Percentiles rank a stretch among this genome's conserved stretches.
These are phyloP conservation scores for Dufourea novaeangliae DNA, from an alignment of 1,140 invertebrate genomes.

Conservation along the genomic window DNA sequence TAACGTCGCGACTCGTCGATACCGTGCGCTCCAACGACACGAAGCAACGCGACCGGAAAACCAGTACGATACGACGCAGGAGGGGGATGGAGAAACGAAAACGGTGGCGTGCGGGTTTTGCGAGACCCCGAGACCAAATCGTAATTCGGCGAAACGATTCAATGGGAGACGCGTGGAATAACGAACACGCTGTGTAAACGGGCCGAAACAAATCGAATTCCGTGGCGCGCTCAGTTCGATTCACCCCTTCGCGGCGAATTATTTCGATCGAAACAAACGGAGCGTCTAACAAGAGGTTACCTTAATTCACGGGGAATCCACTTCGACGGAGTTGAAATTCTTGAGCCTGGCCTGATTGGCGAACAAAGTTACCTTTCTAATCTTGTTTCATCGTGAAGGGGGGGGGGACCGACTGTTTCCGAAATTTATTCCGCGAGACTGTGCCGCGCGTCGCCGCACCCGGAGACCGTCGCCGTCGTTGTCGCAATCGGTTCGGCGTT, in stretches of 20 bases:
- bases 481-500: constrained; percentile 76
- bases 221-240: constrained; percentile 8
- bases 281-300: constrained; percentile 51
- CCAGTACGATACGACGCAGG: neutral
- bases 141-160: constrained; percentile 20
- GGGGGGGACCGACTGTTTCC: constrained; percentile 61
- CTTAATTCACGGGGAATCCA: constrained; percentile 60
- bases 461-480: constrained; percentile 62
- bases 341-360: constrained; percentile 74
- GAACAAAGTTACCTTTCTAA: constrained; percentile 78
- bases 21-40: neutral
- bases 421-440: constrained; percentile 68
- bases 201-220: constrained; percentile 22
- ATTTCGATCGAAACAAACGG: constrained; percentile 56
- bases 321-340: constrained; percentile 69
- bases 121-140: neutral
- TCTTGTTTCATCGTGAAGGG: constrained; percentile 69
- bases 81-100: neutral
- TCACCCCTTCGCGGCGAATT: constrained; percentile 29
- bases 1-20: constrained; percentile 13
- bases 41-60: neutral
- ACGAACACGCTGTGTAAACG: constrained; percentile 24
- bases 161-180: neutral
- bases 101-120: neutral
- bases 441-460: constrained; percentile 45